phyloP scores from a whole-genome alignment of 2,113 vertebrate species.

The Rutilus rutilus region DNA sequence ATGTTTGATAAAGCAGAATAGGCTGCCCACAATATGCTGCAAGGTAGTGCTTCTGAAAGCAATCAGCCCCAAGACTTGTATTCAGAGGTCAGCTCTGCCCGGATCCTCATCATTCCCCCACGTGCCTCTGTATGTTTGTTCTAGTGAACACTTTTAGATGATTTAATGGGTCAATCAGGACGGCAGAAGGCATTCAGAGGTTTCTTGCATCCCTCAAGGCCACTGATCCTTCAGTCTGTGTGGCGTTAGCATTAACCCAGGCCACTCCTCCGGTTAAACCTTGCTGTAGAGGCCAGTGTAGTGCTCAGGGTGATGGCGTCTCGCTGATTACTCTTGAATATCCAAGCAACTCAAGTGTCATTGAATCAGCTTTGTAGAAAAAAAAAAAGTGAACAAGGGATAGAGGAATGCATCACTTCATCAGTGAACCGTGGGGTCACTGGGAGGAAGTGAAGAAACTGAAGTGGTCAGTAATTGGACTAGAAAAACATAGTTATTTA shows the following conservation, averaged over 20 bases:
- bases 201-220: background rate
- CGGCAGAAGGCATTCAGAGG: background rate
- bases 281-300: constrained; percentile 28
- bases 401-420: constrained; percentile 17
- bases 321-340: constrained; percentile 51
- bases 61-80: background rate
- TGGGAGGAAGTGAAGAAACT: background rate
- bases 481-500: background rate
- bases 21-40: background rate
- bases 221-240: constrained; percentile 3
- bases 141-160: background rate
- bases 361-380: constrained; percentile 41
- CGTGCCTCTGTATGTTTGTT: constrained; percentile 20
- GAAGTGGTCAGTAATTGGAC: background rate
- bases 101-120: background rate
- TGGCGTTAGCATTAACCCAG: constrained; percentile 16
- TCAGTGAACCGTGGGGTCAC: constrained; percentile 32
- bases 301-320: constrained; percentile 11
- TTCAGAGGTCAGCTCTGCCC: background rate
- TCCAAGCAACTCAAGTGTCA: constrained; percentile 48
- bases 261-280: constrained; percentile 6
- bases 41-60: constrained; percentile 16
- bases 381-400: constrained; percentile 40
- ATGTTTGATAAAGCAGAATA: background rate
- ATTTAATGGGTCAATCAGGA: constrained; percentile 35